Base-by-base conservation (phyloP, 1,140 invertebrate genomes). In the Idris sp. region DNA sequence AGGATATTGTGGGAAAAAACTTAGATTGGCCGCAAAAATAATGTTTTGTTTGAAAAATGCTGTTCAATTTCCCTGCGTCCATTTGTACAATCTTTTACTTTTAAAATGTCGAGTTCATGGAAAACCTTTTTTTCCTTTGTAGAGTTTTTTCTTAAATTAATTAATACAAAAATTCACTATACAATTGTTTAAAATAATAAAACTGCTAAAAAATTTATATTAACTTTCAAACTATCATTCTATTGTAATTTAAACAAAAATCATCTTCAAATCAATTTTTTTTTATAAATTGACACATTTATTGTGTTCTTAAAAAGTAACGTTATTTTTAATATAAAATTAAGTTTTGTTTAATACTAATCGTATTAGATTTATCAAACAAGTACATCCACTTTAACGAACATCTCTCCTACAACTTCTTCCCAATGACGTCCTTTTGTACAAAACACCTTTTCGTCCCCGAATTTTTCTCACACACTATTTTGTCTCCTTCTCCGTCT, bases 391-490 rank as follows among this genome's bases (percentile, higher is more conserved):
- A 2, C 44, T 65, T 65, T 54, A 46, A 54, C 22, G 13, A 53
- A 65, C 38, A 65, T 44, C 26, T 18, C 16, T 30, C 8, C 35
- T 13, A 28, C 40, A 28, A 28, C 59, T 43, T 43, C 10, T 38
- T 49, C 19, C 0, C 33, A 41, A 33, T 59, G 54, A 51, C 49
- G 7, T 59, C 22, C 48, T 43, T 48, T 61, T 35, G 11, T 4
- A 36, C 49, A 28, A n/a, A 49, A 59, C 79, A 82, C 73, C 74
- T 81, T 84, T 79, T 79, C 71, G 67, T 72, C 46, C 46, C 44
- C 46, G 54, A 35, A 73, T 69, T 81, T 83, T 80, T 84, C 82
- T 83, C 77, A 77, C 78, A 81, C 78, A 68, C 74, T 62, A 51
- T 51, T 69, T 62, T 65, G 36, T 64, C 25, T 49, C 22, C 56